Base-by-base conservation (phyloP, 2,113 vertebrate genomes). In the Ophthalmolycus amberensis region DNA sequence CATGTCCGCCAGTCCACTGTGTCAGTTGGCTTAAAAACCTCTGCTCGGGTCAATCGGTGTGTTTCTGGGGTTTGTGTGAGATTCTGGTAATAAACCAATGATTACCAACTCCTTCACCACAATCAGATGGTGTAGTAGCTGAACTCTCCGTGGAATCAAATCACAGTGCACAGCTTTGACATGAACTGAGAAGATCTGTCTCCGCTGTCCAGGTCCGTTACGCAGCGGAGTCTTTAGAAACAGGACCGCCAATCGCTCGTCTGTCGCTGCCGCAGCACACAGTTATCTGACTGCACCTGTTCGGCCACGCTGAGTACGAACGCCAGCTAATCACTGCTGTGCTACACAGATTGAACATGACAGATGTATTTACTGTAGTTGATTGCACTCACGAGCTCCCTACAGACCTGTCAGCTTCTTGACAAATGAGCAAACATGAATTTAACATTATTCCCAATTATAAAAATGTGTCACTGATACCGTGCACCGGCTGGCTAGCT, bases 371-470 rank as follows among this genome's bases (percentile, higher is more conserved):
- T 83, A 15, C 73, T 54, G 60, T 60, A 74, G 70, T 25, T 75
- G 75, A 69, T 68, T 44, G 40, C 76, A 77, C 22, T 85, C 72
- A 37, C 32, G 37, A 27, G 72, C 83, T 68, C 44, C 44, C 62
- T 59, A 46, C 48, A 62, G 81, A 65, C 71, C 75, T 62, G 70
- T 84, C 59, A 22, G 79, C 54, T 25, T 67, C 70, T 59, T 59
- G 80, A 84, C 80, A 86, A 76, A 75, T 85, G 81, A 86, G 64
- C 81, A 85, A 90, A 78, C 50, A 67, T 29, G 42, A 79, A 83
- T 71, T 25, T 25, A 52, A 34, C 32, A 63, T 77, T 75, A 77
- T 65, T 79, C 38, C 62, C 20, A 63, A 78, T 88, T 78, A 82
- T 44, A 46, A 64, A 86, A 72, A 75, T 20, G 54, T 54, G 46